phyloP scores from a whole-genome alignment of 1,140 invertebrate genomes.

The Neodiprion lecontei region DNA sequence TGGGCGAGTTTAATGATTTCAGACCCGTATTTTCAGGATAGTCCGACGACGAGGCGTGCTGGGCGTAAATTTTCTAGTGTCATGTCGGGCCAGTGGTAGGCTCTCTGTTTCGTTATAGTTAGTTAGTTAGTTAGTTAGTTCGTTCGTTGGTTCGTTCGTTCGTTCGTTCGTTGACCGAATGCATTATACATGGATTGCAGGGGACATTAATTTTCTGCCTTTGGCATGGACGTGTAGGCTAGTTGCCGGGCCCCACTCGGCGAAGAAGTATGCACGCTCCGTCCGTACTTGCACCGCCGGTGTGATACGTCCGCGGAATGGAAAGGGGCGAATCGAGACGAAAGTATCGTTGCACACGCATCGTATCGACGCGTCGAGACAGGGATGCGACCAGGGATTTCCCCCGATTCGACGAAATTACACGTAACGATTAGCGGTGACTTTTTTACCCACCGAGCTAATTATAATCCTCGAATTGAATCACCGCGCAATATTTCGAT shows the following conservation, averaged over 20 bases:
- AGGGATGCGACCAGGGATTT: too few species aligned
- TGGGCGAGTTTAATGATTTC: constrained; percentile 45
- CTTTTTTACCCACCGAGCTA: too few species aligned
- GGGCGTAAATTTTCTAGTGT: constrained; percentile 60
- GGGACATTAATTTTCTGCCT: constrained; percentile 64
- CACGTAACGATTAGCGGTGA: too few species aligned
- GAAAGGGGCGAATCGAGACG: constrained; percentile 3
- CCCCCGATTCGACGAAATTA: too few species aligned
- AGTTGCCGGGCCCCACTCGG: constrained; percentile 19
- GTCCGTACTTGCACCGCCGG: neutral
- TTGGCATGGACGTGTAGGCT: constrained; percentile 58
- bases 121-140: constrained; percentile 58
- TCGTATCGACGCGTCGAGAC: neutral
- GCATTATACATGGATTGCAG: constrained; percentile 64
- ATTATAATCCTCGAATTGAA: too few species aligned
- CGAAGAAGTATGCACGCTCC: neutral
- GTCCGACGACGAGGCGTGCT: constrained; percentile 43
- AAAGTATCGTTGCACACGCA: constrained; percentile 1
- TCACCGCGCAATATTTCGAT: too few species aligned
- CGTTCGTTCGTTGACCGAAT: constrained; percentile 60
- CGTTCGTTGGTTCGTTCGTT: constrained; percentile 61
- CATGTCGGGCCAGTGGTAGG: constrained; percentile 37
- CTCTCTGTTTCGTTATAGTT: constrained; percentile 31
- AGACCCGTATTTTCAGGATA: constrained; percentile 57
- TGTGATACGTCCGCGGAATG: neutral